These are phyloP conservation scores for Vesta saturnalis DNA, from an alignment of 2,888 invertebrate genomes.

Conservation along the genomic window DNA sequence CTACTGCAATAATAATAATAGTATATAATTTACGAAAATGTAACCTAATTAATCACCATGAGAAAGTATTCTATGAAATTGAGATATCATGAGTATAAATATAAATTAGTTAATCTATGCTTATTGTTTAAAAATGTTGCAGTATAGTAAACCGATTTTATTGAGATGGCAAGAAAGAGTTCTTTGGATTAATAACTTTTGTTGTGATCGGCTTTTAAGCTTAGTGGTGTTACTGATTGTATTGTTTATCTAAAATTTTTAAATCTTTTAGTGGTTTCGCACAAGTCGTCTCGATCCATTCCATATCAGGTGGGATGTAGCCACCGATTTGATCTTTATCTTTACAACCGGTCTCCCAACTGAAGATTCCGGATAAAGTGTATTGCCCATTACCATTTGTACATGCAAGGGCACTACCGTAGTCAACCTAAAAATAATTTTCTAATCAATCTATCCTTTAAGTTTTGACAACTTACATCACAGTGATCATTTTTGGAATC, in stretches of 20 bases:
- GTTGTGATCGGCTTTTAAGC: background rate
- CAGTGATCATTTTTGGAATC: slow-evolving; percentile 78
- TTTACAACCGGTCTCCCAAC: slow-evolving; percentile 77
- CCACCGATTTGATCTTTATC: slow-evolving; percentile 61
- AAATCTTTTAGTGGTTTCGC: slow-evolving; percentile 58
- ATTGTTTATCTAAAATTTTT: slow-evolving; percentile 50
- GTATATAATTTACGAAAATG: no score
- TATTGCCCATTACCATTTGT: slow-evolving; percentile 74
- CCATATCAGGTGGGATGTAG: slow-evolving; percentile 60
- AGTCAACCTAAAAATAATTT: slow-evolving; percentile 65
- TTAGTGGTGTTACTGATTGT: background rate
- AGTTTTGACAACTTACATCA: slow-evolving; percentile 65
- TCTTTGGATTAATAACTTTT: slow-evolving; percentile 9
- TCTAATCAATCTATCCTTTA: background rate
- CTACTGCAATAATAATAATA: no score
- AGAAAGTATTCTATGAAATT: no score
- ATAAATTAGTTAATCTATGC: no score
- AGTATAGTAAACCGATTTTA: no score
- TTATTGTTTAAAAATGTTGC: no score
- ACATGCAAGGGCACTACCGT: slow-evolving; percentile 85
- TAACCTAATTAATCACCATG: no score
- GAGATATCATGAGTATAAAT: no score
- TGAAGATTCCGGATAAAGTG: slow-evolving; percentile 78
- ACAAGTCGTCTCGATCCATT: slow-evolving; percentile 61
- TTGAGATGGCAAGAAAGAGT: slow-evolving; percentile 4